Percentiles rank a stretch among this genome's conserved stretches.
These are phyloP conservation scores for Phymanthus crucifer DNA, from an alignment of 92 coral and sea anemone genomes.

Conservation along the genomic window DNA sequence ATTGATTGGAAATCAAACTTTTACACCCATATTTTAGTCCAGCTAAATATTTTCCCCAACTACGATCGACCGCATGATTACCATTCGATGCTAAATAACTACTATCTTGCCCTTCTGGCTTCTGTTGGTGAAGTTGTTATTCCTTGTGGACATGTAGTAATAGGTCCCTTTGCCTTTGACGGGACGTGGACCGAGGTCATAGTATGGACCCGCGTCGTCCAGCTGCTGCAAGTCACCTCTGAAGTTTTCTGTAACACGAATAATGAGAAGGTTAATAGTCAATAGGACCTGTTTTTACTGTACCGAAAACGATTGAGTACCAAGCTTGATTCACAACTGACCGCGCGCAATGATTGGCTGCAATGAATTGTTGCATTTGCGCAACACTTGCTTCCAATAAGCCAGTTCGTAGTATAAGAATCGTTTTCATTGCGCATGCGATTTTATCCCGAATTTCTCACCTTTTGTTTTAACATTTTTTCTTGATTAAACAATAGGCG, in stretches of 20 bases:
- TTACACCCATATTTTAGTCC: neutral
- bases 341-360: no score
- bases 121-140: slow-evolving; percentile 61
- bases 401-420: no score
- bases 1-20: neutral
- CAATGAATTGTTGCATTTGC: no score
- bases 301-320: no score
- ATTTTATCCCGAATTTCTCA: no score
- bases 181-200: slow-evolving; percentile 37
- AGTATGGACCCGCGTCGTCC: slow-evolving; percentile 44
- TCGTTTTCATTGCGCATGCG: no score
- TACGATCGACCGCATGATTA: neutral
- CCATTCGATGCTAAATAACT: neutral
- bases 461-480: no score
- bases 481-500: no score
- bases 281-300: neutral
- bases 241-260: slow-evolving; percentile 24
- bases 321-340: no score
- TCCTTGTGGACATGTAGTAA: slow-evolving; percentile 43
- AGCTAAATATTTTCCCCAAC: neutral
- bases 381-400: no score
- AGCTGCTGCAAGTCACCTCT: slow-evolving; percentile 35
- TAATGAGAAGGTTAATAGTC: no score
- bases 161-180: slow-evolving; percentile 30
- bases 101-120: slow-evolving; percentile 7